Evolutionary conservation across 1,140 invertebrate genomes (phyloP), one percentile per base, ranked within the genome.

Genomic region (Hypothenemus hampei): DNA sequence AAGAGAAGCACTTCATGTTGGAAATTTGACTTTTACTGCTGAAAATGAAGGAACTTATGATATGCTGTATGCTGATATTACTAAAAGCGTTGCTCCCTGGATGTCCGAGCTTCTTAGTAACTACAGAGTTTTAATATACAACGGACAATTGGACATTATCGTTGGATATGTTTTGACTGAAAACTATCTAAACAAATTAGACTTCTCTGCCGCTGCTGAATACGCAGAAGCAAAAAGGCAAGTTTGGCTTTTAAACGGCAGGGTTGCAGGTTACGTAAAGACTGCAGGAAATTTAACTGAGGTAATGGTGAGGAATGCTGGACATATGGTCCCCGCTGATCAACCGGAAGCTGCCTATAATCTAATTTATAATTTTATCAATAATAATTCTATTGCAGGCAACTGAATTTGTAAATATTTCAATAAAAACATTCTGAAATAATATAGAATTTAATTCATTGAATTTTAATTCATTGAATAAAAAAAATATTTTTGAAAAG

Each of bases 61-160:
- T 11, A 5, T 13, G 7, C 43, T 54, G 36, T 45, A 24, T 26
- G 23, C 75, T 16, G 93, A 96, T 75, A 77, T 96, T 0, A 89
- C 93, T 82, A 78, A 91, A 62, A 88, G 86, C 0, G 80, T 91
- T 18, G 85, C 86, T 33, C 81, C 81, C 1, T 85, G 83, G 79
- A 72, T 96, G 37, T 73, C 79, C 4, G 81, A 85, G 48, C 69
- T 95, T 0, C 81, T 75, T 61, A 81, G 65, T 44, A 64, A 81
- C 57, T 89, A 89, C 65, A 74, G 76, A 69, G 78, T 85, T 2
- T 60, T 87, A 20, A 77, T 86, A 57, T 93, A 90, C 69, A 91
- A 84, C 66, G 90, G 90, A 4, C 88, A 92, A 67, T 71, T 92
- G 46, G 90, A 94, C 69, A 84, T 93, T 33, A 90, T 92, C 47